Conservation (phyloP, 2,113 vertebrate genomes). For the Ovis aries region DNA sequence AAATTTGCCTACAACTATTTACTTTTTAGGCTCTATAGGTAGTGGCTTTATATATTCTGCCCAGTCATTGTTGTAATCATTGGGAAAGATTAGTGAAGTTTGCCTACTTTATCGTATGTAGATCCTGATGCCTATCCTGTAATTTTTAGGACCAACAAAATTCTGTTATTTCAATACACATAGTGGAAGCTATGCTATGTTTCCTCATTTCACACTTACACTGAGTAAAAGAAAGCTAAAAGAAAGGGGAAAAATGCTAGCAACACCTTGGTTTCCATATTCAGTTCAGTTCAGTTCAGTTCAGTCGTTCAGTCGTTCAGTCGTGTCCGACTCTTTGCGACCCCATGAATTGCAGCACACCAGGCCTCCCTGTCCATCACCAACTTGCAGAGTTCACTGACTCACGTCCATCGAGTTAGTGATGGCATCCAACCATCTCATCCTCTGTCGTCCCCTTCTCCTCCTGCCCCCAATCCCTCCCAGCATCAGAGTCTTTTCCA, state of each 20-base stretch:
- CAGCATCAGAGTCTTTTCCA: no score
- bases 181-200: not conserved
- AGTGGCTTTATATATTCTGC: not conserved
- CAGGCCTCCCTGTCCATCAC: no score
- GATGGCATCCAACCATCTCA: no score
- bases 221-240: not conserved
- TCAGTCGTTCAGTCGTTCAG: no score
- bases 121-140: not conserved
- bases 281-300: no score
- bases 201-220: not conserved
- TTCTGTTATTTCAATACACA: not conserved
- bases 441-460: no score
- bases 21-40: not conserved
- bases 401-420: fast-evolving
- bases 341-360: no score
- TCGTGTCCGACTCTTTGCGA: no score
- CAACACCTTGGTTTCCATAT: not conserved
- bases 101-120: not conserved
- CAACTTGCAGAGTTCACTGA: no score
- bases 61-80: not conserved
- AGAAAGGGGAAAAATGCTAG: not conserved
- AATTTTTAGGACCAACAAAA: not conserved
- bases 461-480: no score
- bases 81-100: not conserved
- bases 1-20: not conserved